phyloP scores from a whole-genome alignment of 2,113 vertebrate species.

The Hymenochirus boettgeri region DNA sequence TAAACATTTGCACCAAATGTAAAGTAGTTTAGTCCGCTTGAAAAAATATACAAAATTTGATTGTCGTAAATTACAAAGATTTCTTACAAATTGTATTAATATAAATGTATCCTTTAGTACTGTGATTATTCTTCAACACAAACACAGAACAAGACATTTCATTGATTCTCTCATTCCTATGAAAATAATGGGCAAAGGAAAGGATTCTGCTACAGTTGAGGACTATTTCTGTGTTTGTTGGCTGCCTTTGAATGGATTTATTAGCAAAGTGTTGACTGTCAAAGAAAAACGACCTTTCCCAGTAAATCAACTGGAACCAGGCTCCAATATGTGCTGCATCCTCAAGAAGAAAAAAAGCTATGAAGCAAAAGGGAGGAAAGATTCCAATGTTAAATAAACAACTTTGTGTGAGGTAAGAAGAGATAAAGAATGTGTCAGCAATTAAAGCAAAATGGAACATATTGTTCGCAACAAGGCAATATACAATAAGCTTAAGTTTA shows the following conservation, averaged over 20 bases:
- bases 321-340: slow-evolving; percentile 52
- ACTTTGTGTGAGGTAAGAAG: slow-evolving; percentile 40
- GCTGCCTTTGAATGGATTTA: slow-evolving; percentile 60
- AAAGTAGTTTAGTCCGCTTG: too few relatives aligned
- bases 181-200: slow-evolving; percentile 54
- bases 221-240: slow-evolving; percentile 57
- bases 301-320: slow-evolving; percentile 54
- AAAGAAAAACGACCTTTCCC: slow-evolving; percentile 63
- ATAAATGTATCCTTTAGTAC: too few relatives aligned
- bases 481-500: slow-evolving; percentile 9
- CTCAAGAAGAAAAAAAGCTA: slow-evolving; percentile 46
- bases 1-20: too few relatives aligned
- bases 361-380: slow-evolving; percentile 41
- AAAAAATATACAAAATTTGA: too few relatives aligned
- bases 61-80: too few relatives aligned
- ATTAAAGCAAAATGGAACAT: slow-evolving; percentile 7
- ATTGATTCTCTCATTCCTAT: slow-evolving; percentile 54
- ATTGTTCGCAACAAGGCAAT: slow-evolving; percentile 14
- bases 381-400: slow-evolving; percentile 23
- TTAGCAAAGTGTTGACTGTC: slow-evolving; percentile 59
- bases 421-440: slow-evolving; percentile 25
- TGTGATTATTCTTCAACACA: slow-evolving; percentile 5
- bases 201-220: slow-evolving; percentile 56
- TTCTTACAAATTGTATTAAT: too few relatives aligned
- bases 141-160: slow-evolving; percentile 54